Percentiles rank a stretch among this genome's conserved stretches.
phyloP scores from a whole-genome alignment of 2,797 vertebrate genomes.

The Harpagifer antarcticus region DNA sequence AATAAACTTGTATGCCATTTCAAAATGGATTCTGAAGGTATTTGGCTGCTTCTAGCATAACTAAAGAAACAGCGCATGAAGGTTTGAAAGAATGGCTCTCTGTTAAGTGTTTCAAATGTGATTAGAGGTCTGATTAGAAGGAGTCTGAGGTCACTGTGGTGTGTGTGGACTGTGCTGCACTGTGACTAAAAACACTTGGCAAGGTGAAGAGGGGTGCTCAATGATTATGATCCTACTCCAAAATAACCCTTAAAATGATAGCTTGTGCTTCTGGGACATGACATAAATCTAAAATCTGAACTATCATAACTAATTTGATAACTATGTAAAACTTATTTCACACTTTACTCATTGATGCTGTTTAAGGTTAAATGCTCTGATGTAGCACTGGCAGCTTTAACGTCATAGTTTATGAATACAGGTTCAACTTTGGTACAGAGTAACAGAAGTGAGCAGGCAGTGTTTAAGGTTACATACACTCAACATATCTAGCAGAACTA shows the following conservation, averaged over 20 bases:
- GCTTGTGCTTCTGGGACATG: background rate
- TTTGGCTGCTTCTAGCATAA: too few species aligned
- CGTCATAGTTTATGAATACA: background rate
- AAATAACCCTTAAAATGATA: background rate
- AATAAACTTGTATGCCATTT: too few species aligned
- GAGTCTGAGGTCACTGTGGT: slow-evolving; percentile 31
- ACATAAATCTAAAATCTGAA: too few species aligned
- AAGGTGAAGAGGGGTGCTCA: background rate
- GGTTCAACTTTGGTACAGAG: background rate
- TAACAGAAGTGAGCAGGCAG: background rate
- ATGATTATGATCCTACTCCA: background rate
- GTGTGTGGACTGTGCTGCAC: background rate
- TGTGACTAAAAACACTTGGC: background rate
- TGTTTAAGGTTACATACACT: background rate
- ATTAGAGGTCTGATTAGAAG: slow-evolving; percentile 41
- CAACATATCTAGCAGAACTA: slow-evolving; percentile 1
- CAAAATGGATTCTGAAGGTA: too few species aligned
- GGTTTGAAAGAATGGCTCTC: too few species aligned
- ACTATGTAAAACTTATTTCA: too few species aligned
- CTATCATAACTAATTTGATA: too few species aligned
- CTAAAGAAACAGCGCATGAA: too few species aligned
- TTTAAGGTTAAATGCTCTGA: too few species aligned
- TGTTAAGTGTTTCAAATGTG: too few species aligned
- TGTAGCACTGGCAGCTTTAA: too few species aligned
- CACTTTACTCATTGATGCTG: too few species aligned